Evolutionary conservation across 1,140 invertebrate species (phyloP).

Genomic region (Argopecten irradians): DNA sequence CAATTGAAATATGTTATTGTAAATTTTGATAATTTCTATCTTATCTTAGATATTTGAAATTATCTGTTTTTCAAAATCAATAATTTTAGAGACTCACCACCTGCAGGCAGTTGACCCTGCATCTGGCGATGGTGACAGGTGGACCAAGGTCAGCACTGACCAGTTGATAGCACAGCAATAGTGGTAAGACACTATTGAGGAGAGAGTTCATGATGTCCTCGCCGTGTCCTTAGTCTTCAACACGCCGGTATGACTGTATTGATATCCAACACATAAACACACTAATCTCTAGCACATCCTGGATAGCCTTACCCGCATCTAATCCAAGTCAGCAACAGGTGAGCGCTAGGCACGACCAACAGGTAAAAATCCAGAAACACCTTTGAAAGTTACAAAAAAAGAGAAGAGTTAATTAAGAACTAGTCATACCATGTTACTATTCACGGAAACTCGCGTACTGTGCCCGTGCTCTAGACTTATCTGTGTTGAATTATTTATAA

Average conservation of each 20-base stretch:
- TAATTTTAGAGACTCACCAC: background rate
- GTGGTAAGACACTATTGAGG: background rate
- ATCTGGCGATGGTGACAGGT: background rate
- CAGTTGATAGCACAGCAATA: background rate
- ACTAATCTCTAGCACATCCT: background rate
- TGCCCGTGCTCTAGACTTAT: background rate
- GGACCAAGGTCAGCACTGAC: background rate
- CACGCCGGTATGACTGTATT: background rate
- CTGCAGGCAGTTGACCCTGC: background rate
- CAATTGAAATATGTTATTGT: too few relatives aligned
- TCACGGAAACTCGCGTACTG: conserved; percentile 2
- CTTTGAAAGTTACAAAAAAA: conserved; percentile 23
- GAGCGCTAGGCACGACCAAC: background rate
- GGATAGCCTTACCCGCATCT: background rate
- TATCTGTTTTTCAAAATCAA: background rate
- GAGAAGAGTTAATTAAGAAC: conserved; percentile 1
- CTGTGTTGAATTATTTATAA: conserved; percentile 23
- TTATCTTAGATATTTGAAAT: background rate
- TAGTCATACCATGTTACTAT: conserved; percentile 22
- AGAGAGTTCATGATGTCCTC: background rate
- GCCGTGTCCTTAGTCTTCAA: background rate
- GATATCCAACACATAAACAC: background rate
- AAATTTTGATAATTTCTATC: too few relatives aligned
- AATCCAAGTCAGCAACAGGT: background rate
- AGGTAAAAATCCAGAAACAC: conserved; percentile 8